Evolutionary conservation across 2,113 vertebrate genomes (phyloP), one percentile per base, ranked within the genome.

Genomic region (Rissa tridactyla): DNA sequence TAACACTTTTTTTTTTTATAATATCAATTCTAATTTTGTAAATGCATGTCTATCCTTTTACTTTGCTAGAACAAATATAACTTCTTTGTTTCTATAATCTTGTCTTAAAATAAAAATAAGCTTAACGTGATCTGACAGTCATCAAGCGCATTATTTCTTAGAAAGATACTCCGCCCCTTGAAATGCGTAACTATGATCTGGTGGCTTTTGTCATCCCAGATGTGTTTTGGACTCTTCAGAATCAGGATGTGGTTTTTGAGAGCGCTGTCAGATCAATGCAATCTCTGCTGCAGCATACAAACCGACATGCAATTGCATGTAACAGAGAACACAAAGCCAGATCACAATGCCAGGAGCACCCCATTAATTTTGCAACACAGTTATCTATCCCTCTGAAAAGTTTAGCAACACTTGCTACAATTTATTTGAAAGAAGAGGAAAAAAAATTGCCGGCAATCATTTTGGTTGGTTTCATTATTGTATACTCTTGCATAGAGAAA

Each of bases 91-190:
- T 61, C 66, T 71, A 21, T 23, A 52, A 44, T 10, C 46, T 19
- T 60, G 21, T 21, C 1, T 6, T 30, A 78, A 84, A 76, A 15
- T 9, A 86, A 76, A 20, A 72, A 51, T 51, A 70, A 16, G 7
- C 15, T 25, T 66, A 70, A 61, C 0, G 0, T 34, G 46, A 71
- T 5, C 26, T 47, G 4, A 85, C 11, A 89, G 23, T 21, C 11
- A 69, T 11, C 21, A 76, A 71, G 36, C 6, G 15, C 20, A 42
- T 58, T 38, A 51, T 64, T 89, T 85, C n/a, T 72, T 51, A 62
- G 27, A 47, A 77, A 52, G 52, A 40, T 34, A 55, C 9, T 10
- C 11, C 6, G 3, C 6, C 5, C 13, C 15, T 10, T 10, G 1
- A 86, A 66, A 62, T 10, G 40, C 0, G 4, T 23, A 36, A 82